Conservation (phyloP, 2,797 vertebrate species). For the Champsocephalus esox region DNA sequence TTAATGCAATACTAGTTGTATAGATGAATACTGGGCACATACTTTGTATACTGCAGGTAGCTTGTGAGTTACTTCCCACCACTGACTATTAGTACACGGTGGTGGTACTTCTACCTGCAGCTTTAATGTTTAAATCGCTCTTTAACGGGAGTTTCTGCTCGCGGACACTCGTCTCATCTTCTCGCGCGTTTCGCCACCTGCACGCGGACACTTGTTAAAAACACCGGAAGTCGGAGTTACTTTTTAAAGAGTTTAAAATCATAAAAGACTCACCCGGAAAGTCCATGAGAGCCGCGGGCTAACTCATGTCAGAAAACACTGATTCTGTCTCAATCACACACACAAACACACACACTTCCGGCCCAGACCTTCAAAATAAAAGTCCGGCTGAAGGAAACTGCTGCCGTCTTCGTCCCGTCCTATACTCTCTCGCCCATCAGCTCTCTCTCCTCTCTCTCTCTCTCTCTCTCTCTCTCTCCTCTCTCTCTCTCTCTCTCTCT, state of each 20-base stretch:
- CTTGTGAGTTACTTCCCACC: too few species aligned
- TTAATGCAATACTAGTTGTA: too few species aligned
- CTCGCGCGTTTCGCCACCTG: background rate
- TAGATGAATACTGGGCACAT: too few species aligned
- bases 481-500: background rate
- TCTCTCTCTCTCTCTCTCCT: constrained; percentile 67
- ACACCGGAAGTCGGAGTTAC: background rate
- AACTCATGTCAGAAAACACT: constrained; percentile 27
- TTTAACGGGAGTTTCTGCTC: too few species aligned
- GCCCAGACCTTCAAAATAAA: constrained; percentile 42
- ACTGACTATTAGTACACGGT: too few species aligned
- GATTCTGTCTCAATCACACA: background rate
- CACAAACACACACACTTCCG: constrained; percentile 25
- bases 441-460: constrained; percentile 58
- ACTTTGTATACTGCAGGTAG: too few species aligned
- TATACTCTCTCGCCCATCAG: background rate
- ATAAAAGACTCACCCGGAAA: constrained; percentile 63
- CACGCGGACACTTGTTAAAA: background rate
- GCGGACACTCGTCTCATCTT: background rate
- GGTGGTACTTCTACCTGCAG: too few species aligned
- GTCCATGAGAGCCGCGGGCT: constrained; percentile 44
- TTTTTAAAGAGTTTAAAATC: fast-evolving
- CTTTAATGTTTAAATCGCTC: too few species aligned
- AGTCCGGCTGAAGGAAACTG: constrained; percentile 6
- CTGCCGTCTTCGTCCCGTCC: constrained; percentile 59